A percentile compares a stretch with the other conserved stretches of the same genome.
Conservation (phyloP, 2,797 vertebrate species). For the Tapera naevia region DNA sequence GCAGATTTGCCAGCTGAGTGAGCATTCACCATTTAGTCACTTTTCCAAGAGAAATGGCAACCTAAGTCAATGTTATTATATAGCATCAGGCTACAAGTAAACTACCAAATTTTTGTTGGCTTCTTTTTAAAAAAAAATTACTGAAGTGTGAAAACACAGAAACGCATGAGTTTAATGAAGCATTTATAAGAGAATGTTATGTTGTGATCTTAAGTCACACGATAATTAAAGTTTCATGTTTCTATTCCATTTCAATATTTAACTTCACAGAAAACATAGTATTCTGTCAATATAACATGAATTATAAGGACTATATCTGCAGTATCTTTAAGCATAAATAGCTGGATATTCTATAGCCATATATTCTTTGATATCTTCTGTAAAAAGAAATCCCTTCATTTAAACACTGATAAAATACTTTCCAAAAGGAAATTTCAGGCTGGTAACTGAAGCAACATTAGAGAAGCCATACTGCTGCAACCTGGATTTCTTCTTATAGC, state of each 20-base stretch:
- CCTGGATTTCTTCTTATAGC: background rate
- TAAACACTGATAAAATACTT: background rate
- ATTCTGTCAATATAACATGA: background rate
- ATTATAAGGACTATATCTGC: background rate
- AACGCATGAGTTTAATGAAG: background rate
- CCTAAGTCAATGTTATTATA: background rate
- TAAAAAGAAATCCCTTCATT: background rate
- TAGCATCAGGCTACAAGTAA: background rate
- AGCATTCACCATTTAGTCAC: background rate
- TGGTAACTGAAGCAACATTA: background rate
- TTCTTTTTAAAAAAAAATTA: background rate
- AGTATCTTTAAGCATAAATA: background rate
- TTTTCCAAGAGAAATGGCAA: slow-evolving; percentile 12
- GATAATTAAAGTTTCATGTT: background rate
- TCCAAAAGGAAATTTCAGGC: background rate
- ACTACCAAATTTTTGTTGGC: background rate
- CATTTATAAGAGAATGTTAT: background rate
- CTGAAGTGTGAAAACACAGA: background rate
- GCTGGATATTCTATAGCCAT: background rate
- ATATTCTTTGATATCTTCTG: background rate
- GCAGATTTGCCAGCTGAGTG: background rate
- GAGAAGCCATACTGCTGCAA: background rate
- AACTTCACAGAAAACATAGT: background rate
- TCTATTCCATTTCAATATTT: background rate
- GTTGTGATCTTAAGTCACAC: background rate